Evolutionary conservation across 1,140 invertebrate species (phyloP), one percentile per base, ranked within the genome.

Genomic region (Conus betulinus): DNA sequence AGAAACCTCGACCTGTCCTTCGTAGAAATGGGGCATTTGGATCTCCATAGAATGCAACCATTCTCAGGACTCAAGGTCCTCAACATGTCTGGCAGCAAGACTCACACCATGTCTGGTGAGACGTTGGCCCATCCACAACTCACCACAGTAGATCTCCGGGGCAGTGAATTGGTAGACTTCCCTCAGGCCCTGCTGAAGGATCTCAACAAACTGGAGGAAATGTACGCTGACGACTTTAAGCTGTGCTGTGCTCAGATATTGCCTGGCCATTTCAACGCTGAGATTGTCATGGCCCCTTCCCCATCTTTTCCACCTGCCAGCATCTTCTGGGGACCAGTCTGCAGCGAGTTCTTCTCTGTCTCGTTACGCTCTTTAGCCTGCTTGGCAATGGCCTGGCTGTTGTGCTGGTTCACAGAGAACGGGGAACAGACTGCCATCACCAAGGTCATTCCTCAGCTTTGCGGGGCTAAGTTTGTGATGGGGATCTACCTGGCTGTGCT

Each of bases 401-500:
- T 92, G 10, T 39, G 90, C 39, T 20, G 85, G 0, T 83, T 53
- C 39, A 67, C 52, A 0, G 67, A 55, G 57, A 87, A 89, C 20
- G n/a, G 15, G 39, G 39, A 63, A 0, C 87, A 90, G 25, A 82
- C 89, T 27, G 88, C 89, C 17, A 88, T 87, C 53, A 67, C 88
- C 0, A 78, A 90, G 15, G 89, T 93, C n/a, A 87, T 93, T 27
- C 82, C 91, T 5, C 92, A 92, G 88, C 83, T 94, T 13, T 89
- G 90, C 55, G 53, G 91, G 13, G 90, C 93, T 17, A 93, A 94
- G 78, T 87, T 93, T 15, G 15, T 93, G 20, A 94, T 94, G 93
- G 93, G 93, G 15, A 81, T 94, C 2, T 94, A 94, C 63, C 74
- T 94, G 57, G 71, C 92, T 7, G 92, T 93, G 20, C 93, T 94